These are phyloP conservation scores for Penelope pileata DNA, from an alignment of 2,113 vertebrate species.

Conservation along the genomic window DNA sequence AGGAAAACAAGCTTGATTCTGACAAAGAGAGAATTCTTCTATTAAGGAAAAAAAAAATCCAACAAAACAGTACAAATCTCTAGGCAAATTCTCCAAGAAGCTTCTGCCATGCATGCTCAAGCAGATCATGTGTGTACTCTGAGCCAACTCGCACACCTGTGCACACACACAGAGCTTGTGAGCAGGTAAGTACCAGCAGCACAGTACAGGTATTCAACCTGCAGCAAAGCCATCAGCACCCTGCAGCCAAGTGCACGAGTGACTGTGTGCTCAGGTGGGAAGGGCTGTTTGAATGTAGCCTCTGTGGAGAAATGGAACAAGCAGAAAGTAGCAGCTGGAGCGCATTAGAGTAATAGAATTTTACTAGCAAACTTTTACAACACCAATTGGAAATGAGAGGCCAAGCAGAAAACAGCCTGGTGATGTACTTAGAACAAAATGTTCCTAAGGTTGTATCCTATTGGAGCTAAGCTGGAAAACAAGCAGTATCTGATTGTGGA, in stretches of 20 bases:
- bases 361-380: conserved; percentile 6
- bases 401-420: conserved; percentile 47
- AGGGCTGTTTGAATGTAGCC: neutral
- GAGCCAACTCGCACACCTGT: neutral
- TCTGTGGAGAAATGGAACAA: conserved; percentile 5
- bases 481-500: neutral
- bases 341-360: neutral
- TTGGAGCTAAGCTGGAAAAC: conserved; percentile 12
- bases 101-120: conserved; percentile 60
- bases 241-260: neutral
- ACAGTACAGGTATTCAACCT: neutral
- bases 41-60: neutral
- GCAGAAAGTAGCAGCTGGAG: conserved; percentile 4
- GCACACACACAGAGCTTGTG: conserved; percentile 3
- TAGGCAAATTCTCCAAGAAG: conserved; percentile 13
- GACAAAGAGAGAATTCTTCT: neutral
- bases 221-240: conserved; percentile 39
- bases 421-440: neutral
- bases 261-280: neutral
- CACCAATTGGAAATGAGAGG: conserved; percentile 9
- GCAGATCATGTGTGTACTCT: neutral
- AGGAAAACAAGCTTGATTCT: conserved; percentile 14
- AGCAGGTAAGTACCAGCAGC: neutral
- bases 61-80: neutral
- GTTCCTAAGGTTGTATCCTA: neutral